Evolutionary conservation across 2,888 invertebrate genomes (phyloP).

Genomic region (Exephanes ischioxanthus): DNA sequence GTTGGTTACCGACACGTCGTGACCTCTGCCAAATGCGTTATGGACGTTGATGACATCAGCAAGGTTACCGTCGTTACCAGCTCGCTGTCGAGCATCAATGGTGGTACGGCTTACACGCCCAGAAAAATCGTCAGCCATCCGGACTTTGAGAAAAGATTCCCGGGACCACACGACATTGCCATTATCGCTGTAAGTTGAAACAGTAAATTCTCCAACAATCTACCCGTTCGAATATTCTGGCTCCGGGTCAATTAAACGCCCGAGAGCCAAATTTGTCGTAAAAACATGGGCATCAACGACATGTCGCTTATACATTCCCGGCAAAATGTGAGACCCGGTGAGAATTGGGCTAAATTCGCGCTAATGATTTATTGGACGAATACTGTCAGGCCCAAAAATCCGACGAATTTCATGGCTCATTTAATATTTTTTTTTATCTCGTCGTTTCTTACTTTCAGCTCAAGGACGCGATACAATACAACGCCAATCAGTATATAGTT

Average conservation of each 20-base stretch:
- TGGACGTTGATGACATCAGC: neutral
- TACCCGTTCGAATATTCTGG: neutral
- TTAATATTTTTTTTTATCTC: too few species aligned
- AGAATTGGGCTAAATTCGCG: too few species aligned
- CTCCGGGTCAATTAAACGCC: neutral
- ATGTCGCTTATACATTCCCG: too few species aligned
- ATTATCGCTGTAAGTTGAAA: neutral
- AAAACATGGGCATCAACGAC: too few species aligned
- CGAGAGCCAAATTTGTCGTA: too few species aligned
- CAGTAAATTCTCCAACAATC: neutral
- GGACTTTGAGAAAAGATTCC: neutral
- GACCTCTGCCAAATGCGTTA: conserved; percentile 1
- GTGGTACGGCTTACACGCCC: neutral
- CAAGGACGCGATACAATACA: neutral
- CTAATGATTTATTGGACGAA: too few species aligned
- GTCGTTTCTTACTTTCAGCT: neutral
- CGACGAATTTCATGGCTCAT: too few species aligned
- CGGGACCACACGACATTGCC: neutral
- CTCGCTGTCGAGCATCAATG: neutral
- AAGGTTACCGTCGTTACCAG: neutral
- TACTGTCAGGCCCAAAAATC: too few species aligned
- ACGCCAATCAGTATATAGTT: conserved; percentile 1
- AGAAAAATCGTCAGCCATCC: neutral
- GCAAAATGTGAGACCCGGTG: too few species aligned
- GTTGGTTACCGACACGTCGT: neutral